These are phyloP conservation scores for Chionoecetes opilio DNA, from an alignment of 1,140 invertebrate genomes.

Conservation along the genomic window DNA sequence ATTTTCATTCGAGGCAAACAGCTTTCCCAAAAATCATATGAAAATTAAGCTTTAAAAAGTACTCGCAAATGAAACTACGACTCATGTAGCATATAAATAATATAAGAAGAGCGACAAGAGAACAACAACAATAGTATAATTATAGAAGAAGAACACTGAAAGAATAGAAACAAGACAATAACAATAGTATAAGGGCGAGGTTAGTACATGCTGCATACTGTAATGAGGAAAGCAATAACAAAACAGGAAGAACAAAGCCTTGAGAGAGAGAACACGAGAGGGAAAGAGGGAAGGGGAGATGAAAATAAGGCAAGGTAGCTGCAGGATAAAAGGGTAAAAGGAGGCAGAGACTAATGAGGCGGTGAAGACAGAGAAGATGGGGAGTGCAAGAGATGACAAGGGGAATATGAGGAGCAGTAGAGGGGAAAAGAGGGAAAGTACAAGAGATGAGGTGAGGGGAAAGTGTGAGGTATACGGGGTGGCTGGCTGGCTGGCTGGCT, in stretches of 20 bases:
- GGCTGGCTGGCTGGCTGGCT: neutral
- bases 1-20: no score
- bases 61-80: neutral
- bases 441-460: slow-evolving; percentile 18
- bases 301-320: neutral
- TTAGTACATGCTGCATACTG: neutral
- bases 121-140: no score
- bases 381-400: no score
- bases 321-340: slow-evolving; percentile 23
- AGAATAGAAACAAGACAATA: neutral
- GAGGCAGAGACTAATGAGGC: neutral
- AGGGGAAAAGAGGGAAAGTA: neutral
- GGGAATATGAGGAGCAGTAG: neutral
- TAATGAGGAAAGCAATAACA: slow-evolving; percentile 7
- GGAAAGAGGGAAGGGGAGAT: slow-evolving; percentile 33
- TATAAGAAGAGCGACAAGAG: no score
- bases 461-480: slow-evolving; percentile 21
- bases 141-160: neutral
- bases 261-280: slow-evolving; percentile 33
- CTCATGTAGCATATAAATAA: neutral
- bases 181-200: neutral
- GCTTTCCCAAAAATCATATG: no score
- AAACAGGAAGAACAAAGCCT: slow-evolving; percentile 4
- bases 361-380: slow-evolving; percentile 31
- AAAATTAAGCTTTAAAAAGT: no score